Conservation (phyloP, 2,888 invertebrate genomes). For the Caenorhabditis virilis region DNA sequence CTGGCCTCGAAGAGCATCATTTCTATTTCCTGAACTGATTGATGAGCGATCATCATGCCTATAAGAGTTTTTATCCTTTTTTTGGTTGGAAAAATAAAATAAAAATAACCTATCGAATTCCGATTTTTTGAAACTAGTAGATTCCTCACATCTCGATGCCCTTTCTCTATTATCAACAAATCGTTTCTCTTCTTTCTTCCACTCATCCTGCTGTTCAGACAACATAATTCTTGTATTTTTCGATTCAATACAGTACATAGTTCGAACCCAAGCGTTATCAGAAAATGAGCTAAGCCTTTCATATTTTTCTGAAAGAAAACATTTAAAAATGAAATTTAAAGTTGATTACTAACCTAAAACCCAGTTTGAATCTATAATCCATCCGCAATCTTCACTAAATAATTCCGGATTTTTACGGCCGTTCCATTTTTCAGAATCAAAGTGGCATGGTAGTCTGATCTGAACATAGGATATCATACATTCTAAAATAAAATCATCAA, state of each 20-base stretch:
- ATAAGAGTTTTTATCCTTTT: too few relatives aligned
- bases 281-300: background rate
- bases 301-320: background rate
- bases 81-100: background rate
- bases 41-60: background rate
- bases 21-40: background rate
- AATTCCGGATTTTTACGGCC: too few relatives aligned
- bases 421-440: too few relatives aligned
- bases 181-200: background rate
- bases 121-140: background rate
- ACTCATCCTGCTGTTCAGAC: background rate
- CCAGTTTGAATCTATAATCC: too few relatives aligned
- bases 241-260: background rate
- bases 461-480: too few relatives aligned
- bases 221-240: background rate
- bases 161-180: background rate
- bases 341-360: too few relatives aligned
- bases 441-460: too few relatives aligned
- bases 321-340: too few relatives aligned
- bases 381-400: too few relatives aligned
- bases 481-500: background rate
- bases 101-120: too few relatives aligned
- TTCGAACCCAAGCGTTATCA: background rate
- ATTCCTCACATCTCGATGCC: background rate
- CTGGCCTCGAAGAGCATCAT: background rate